Conservation (phyloP, 2,888 invertebrate species). For the Anarsia innoxiella region DNA sequence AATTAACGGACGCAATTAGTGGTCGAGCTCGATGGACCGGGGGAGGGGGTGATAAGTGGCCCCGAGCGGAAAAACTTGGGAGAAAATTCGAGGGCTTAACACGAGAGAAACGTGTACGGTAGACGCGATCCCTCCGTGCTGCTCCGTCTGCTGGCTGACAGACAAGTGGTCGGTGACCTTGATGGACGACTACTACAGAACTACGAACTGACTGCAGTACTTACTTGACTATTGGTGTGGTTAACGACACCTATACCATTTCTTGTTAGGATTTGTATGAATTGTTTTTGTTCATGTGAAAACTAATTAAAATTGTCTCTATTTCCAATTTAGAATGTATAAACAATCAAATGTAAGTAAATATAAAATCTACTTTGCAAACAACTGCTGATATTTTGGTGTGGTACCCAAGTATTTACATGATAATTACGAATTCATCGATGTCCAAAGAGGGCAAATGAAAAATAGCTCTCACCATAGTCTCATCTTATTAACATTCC, state of each 20-base stretch:
- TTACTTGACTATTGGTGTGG: too few species aligned
- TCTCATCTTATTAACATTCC: slow-evolving; percentile 71
- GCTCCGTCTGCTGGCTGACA: too few species aligned
- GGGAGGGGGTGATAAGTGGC: slow-evolving; percentile 61
- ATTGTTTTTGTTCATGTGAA: too few species aligned
- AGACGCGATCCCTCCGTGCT: slow-evolving; percentile 24
- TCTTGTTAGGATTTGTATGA: too few species aligned
- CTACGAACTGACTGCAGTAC: too few species aligned
- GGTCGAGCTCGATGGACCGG: slow-evolving; percentile 62
- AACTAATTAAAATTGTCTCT: too few species aligned
- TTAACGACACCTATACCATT: too few species aligned
- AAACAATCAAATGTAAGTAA: too few species aligned
- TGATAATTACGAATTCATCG: slow-evolving; percentile 58
- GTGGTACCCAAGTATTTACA: slow-evolving; percentile 31
- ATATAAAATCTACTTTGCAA: too few species aligned
- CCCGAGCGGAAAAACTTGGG: slow-evolving; percentile 63
- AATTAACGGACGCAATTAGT: slow-evolving; percentile 76
- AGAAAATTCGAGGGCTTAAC: slow-evolving; percentile 64
- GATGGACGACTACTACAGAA: too few species aligned
- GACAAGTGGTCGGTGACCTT: slow-evolving; percentile 31
- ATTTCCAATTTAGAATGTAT: too few species aligned
- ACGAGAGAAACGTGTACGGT: slow-evolving; percentile 40
- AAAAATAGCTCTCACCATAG: slow-evolving; percentile 60
- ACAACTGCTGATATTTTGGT: background rate
- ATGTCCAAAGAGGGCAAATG: slow-evolving; percentile 54